Conservation (phyloP, 2,113 vertebrate species). For the Galemys pyrenaicus region DNA sequence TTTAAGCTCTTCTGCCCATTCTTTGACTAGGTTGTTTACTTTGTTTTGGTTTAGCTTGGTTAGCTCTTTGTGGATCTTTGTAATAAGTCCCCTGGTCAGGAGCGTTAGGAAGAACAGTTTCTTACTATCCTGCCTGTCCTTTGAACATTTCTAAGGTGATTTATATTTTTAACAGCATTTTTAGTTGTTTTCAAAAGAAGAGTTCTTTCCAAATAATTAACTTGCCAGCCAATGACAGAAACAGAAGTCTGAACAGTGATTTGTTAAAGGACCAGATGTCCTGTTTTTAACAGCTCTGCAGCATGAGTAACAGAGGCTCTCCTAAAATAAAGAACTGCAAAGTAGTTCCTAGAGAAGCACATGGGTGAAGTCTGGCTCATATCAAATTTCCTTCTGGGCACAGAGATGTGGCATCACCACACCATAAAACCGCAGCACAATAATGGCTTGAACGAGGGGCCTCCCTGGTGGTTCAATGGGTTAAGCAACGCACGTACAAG, state of each 20-base stretch:
- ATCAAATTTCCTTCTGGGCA: neutral
- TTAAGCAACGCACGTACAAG: too few species aligned
- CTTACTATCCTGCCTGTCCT: neutral
- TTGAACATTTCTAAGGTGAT: neutral
- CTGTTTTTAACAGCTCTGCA: neutral
- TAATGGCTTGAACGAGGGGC: too few species aligned
- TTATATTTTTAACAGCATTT: constrained; percentile 19
- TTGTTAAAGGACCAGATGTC: neutral
- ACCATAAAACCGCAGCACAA: neutral
- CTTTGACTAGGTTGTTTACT: too few species aligned
- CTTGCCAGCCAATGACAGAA: neutral
- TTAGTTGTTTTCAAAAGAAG: constrained; percentile 1
- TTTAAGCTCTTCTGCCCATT: too few species aligned
- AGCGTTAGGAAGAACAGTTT: too few species aligned
- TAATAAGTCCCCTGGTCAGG: too few species aligned
- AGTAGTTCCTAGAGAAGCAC: neutral
- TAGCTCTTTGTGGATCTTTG: too few species aligned
- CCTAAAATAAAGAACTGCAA: neutral
- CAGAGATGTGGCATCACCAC: neutral
- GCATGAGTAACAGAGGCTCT: neutral
- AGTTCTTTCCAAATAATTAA: constrained; percentile 7
- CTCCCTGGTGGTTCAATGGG: too few species aligned
- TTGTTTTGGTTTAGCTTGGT: too few species aligned
- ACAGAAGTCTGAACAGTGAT: neutral
- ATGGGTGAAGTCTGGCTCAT: neutral